These are phyloP conservation scores for Pseudois nayaur DNA, from an alignment of 2,113 vertebrate genomes.

Conservation along the genomic window DNA sequence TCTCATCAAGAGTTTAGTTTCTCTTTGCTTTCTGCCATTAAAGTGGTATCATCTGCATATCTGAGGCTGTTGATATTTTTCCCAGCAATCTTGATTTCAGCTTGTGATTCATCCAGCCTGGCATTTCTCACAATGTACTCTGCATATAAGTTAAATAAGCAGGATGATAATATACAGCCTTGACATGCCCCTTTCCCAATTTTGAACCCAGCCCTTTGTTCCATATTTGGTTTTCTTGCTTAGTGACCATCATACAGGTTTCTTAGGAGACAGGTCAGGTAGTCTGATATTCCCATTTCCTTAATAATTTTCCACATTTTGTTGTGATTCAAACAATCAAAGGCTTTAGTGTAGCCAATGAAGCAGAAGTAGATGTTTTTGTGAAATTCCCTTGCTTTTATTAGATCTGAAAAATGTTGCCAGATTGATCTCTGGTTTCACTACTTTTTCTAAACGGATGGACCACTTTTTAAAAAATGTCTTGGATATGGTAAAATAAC, in stretches of 20 bases:
- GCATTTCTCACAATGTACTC: not conserved
- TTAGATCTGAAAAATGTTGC: not conserved
- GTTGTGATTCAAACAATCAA: not conserved
- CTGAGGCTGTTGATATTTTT: not conserved
- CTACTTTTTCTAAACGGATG: not conserved
- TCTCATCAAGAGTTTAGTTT: not conserved
- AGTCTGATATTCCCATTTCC: not conserved
- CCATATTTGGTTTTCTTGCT: not conserved
- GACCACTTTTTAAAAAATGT: not conserved
- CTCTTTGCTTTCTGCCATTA: not conserved
- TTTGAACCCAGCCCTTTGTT: not conserved
- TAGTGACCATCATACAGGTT: not conserved
- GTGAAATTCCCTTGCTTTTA: not conserved
- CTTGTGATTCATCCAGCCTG: not conserved
- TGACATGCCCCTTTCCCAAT: not conserved
- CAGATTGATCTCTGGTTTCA: not conserved
- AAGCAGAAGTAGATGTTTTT: not conserved
- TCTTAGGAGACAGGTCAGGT: not conserved
- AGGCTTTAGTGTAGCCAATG: not conserved
- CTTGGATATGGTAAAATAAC: not conserved
- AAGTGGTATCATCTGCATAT: not conserved
- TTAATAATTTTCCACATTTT: not conserved
- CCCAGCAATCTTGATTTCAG: not conserved
- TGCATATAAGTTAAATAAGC: not conserved
- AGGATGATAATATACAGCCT: not conserved